Conservation (phyloP, 2,113 vertebrate genomes). For the Hypanus sabinus region DNA sequence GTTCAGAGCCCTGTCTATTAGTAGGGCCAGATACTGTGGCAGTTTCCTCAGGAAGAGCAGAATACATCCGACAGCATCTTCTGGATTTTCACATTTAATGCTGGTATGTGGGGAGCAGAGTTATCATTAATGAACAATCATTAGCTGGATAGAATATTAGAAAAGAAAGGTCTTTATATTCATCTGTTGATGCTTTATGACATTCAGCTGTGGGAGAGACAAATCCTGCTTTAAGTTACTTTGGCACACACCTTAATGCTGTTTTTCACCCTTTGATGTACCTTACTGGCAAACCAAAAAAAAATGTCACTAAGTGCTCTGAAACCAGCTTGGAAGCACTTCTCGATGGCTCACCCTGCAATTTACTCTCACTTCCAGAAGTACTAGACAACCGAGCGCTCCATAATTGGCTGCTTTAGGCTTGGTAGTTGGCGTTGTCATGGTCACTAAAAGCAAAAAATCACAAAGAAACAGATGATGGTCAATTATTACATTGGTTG, state of each 20-base stretch:
- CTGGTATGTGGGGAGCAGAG: no score
- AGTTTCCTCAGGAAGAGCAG: no score
- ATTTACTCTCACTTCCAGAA: not conserved
- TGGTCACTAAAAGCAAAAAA: slow-evolving; percentile 27
- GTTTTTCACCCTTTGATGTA: not conserved
- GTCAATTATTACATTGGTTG: not conserved
- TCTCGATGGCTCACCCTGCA: slow-evolving; percentile 11
- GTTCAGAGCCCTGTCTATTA: no score
- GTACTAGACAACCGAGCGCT: not conserved
- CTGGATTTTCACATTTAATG: no score
- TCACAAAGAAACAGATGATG: not conserved
- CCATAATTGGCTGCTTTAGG: not conserved
- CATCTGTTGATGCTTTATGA: not conserved
- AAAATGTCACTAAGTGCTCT: not conserved
- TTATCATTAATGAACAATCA: no score
- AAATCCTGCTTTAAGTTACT: not conserved
- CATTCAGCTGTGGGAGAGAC: not conserved
- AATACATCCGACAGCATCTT: no score
- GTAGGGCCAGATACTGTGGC: no score
- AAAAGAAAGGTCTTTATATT: not conserved
- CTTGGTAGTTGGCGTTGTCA: slow-evolving; percentile 10
- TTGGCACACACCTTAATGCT: not conserved
- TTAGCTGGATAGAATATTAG: not conserved
- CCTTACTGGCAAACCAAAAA: not conserved
- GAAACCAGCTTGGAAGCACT: not conserved